phyloP scores from a whole-genome alignment of 2,113 vertebrate genomes.

The Piprites chloris region DNA sequence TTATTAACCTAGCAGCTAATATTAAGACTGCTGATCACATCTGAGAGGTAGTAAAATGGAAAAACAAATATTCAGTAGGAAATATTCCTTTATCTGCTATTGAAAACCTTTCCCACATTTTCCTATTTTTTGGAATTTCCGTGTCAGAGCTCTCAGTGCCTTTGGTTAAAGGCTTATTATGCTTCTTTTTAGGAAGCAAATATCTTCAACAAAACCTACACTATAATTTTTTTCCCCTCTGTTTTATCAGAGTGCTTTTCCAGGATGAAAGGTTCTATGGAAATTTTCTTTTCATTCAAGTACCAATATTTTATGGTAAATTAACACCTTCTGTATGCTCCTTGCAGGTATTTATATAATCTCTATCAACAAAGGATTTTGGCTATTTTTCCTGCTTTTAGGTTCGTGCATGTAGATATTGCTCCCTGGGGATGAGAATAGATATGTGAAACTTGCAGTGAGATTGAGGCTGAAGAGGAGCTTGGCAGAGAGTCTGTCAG shows the following conservation, averaged over 20 bases:
- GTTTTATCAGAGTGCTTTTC: neutral
- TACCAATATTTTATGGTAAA: neutral
- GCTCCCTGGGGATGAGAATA: neutral
- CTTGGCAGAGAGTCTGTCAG: neutral
- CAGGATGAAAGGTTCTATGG: neutral
- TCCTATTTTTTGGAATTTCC: neutral
- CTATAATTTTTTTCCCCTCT: neutral
- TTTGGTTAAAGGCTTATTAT: neutral
- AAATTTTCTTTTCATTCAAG: neutral
- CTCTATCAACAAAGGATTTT: neutral
- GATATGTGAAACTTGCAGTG: accelerated
- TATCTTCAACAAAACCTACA: neutral
- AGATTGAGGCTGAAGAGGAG: neutral
- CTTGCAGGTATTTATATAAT: neutral
- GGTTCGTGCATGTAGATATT: neutral
- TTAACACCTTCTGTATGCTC: neutral
- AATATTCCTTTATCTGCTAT: neutral
- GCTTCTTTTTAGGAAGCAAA: neutral
- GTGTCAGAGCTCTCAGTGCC: neutral
- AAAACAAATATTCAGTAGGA: neutral
- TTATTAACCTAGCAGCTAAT: neutral
- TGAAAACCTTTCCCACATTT: neutral
- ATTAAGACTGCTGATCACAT: neutral
- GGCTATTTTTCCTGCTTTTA: neutral
- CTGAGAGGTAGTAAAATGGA: neutral